Evolutionary conservation across 2,888 invertebrate genomes (phyloP).

Genomic region (Heliconius ethilla): DNA sequence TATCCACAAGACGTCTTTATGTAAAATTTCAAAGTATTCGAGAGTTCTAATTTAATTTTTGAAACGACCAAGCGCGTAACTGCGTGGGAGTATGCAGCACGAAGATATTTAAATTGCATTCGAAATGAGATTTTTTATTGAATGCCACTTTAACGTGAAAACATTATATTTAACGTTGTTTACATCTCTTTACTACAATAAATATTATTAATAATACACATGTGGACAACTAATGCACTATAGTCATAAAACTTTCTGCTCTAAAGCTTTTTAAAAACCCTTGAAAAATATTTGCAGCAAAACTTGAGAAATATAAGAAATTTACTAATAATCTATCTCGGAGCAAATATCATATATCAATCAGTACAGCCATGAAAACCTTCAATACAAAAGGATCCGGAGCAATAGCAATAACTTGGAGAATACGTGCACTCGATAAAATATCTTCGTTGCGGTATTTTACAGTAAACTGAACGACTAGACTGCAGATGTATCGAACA

Average conservation of each 20-base stretch:
- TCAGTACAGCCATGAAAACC: conserved; percentile 22
- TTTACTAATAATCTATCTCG: conserved; percentile 7
- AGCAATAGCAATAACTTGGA: conserved; percentile 56
- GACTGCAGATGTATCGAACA: conserved; percentile 47
- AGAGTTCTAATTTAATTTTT: conserved; percentile 69
- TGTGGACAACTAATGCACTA: not conserved
- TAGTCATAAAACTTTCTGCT: not conserved
- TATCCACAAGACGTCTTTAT: not conserved
- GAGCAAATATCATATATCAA: conserved; percentile 18
- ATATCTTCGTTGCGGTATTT: conserved; percentile 56
- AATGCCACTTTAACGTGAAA: conserved; percentile 34
- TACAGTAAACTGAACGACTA: conserved; percentile 46
- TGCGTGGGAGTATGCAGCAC: conserved; percentile 58
- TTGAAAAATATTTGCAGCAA: not conserved
- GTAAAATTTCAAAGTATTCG: conserved; percentile 52
- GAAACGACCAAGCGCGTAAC: conserved; percentile 46
- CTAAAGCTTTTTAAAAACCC: not conserved
- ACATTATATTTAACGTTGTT: conserved; percentile 34
- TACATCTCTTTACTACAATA: conserved; percentile 23
- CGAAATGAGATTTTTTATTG: conserved; percentile 38
- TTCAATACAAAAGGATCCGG: conserved; percentile 28
- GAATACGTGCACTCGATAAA: conserved; percentile 56
- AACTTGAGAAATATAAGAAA: conserved; percentile 7
- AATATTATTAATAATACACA: not conserved
- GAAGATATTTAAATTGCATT: conserved; percentile 47